Conservation (phyloP, 2,888 invertebrate species). For the Xiphydria camelus region DNA sequence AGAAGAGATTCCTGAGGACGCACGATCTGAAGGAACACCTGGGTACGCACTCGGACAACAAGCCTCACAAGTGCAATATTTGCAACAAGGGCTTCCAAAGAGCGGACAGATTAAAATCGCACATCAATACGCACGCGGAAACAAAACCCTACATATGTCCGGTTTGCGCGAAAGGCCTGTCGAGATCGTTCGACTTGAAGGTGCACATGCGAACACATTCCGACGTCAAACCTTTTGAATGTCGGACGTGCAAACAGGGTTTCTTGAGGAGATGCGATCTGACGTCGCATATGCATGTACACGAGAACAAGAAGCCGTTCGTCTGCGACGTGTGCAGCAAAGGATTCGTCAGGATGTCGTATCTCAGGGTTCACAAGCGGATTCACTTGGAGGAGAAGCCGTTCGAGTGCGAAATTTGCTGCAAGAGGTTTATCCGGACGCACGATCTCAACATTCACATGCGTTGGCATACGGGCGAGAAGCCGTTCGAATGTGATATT, state of each 20-base stretch:
- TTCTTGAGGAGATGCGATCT: not conserved
- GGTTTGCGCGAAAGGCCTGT: conserved; percentile 62
- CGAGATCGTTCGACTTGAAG: not conserved
- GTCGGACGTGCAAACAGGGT: not conserved
- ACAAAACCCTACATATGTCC: conserved; percentile 64
- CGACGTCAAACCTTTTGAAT: conserved; percentile 1
- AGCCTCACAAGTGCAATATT: conserved; percentile 61
- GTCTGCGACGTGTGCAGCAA: not conserved
- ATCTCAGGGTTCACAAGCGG: conserved; percentile 1
- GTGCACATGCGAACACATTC: not conserved
- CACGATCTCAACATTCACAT: conserved; percentile 1
- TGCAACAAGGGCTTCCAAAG: conserved; percentile 65
- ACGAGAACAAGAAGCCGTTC: not conserved
- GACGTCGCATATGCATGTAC: not conserved
- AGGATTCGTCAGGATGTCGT: not conserved
- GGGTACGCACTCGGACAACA: conserved; percentile 58
- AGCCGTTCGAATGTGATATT: conserved; percentile 1
- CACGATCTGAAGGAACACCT: not conserved
- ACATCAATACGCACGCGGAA: conserved; percentile 64
- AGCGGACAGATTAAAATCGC: conserved; percentile 63
- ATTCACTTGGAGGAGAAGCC: not conserved
- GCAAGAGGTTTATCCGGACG: not conserved
- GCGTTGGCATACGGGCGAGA: conserved; percentile 1
- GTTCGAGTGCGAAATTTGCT: conserved; percentile 1
- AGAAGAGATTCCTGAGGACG: not conserved